phyloP scores from a whole-genome alignment of 1,140 invertebrate species.

The Drosophila novamexicana region DNA sequence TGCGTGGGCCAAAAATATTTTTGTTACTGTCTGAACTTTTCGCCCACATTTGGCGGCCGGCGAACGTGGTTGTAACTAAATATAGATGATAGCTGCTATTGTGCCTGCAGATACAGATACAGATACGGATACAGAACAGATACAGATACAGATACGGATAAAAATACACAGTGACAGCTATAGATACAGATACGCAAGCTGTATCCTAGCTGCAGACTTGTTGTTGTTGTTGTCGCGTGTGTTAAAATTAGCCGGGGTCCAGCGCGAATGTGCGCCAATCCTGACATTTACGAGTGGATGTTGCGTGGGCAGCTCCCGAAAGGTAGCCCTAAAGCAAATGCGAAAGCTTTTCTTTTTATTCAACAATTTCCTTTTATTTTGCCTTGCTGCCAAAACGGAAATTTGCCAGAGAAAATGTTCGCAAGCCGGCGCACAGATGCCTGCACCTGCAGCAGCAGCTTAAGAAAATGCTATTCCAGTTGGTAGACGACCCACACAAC shows the following conservation, averaged over 20 bases:
- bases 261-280: not conserved
- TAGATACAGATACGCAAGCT: not conserved
- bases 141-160: too few relatives aligned
- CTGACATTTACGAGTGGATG: slow-evolving; percentile 9
- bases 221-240: slow-evolving; percentile 11
- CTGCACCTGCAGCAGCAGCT: slow-evolving; percentile 18
- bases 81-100: slow-evolving; percentile 23
- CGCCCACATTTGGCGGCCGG: slow-evolving; percentile 38
- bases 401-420: slow-evolving; percentile 18
- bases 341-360: slow-evolving; percentile 1
- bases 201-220: not conserved
- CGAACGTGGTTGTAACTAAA: slow-evolving; percentile 34
- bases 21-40: slow-evolving; percentile 14
- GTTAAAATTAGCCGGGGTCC: slow-evolving; percentile 39
- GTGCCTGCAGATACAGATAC: slow-evolving; percentile 8
- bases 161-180: too few relatives aligned
- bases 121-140: too few relatives aligned
- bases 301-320: slow-evolving; percentile 10
- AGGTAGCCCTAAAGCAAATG: slow-evolving; percentile 11
- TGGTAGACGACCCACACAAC: not conserved
- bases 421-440: not conserved
- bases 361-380: slow-evolving; percentile 31
- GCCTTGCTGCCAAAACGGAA: slow-evolving; percentile 16
- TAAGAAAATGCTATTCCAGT: not conserved
- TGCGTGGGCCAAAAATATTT: slow-evolving; percentile 32